A percentile compares a stretch with the other conserved stretches of the same genome.
Evolutionary conservation across 2,113 vertebrate species (phyloP).

Genomic region (Tachysurus fulvidraco): DNA sequence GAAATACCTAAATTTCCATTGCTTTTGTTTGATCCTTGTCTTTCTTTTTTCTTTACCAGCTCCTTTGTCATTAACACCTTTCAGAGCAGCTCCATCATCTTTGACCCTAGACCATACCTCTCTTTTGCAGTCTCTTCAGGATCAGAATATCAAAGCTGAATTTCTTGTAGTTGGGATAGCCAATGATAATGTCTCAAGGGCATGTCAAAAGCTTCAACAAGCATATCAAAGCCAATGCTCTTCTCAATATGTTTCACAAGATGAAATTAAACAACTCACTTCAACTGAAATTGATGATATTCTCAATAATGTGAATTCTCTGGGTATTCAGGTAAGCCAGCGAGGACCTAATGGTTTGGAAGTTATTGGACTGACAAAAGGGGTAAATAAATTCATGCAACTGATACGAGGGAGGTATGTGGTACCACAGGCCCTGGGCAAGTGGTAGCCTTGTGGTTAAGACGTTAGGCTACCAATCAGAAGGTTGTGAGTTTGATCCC

Average conservation of each 20-base stretch:
- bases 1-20: background rate
- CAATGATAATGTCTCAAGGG: conserved; percentile 30
- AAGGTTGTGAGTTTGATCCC: too few species aligned
- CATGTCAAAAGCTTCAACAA: conserved; percentile 44
- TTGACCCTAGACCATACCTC: background rate
- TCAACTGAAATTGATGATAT: conserved; percentile 20
- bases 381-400: conserved; percentile 50
- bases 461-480: too few species aligned
- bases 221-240: conserved; percentile 56
- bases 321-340: conserved; percentile 49
- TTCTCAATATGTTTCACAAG: conserved; percentile 33
- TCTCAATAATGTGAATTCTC: conserved; percentile 12
- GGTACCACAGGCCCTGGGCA: too few species aligned
- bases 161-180: conserved; percentile 59
- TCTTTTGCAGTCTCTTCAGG: background rate
- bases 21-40: background rate
- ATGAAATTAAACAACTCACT: conserved; percentile 32
- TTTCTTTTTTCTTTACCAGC: conserved; percentile 15
- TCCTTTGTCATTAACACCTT: conserved; percentile 1
- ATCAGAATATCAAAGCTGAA: conserved; percentile 31
- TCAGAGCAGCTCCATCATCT: background rate
- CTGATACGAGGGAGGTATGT: conserved; percentile 38
- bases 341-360: background rate
- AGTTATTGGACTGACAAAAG: conserved; percentile 59
- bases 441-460: too few species aligned